phyloP scores from a whole-genome alignment of 2,888 invertebrate species.

The Tribolium freemani region DNA sequence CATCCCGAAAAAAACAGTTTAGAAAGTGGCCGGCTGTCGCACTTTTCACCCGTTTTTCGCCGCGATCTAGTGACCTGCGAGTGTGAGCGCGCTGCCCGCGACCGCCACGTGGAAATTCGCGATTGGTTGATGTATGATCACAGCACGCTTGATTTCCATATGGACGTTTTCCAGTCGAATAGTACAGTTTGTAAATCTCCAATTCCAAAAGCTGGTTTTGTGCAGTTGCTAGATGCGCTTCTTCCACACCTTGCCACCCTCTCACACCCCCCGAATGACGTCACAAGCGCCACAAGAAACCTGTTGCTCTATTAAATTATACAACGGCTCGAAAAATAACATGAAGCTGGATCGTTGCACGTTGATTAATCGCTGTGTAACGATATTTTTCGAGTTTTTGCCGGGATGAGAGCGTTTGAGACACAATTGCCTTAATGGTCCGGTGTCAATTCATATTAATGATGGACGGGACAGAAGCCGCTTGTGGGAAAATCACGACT shows the following conservation, averaged over 20 bases:
- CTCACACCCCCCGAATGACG: slow-evolving; percentile 55
- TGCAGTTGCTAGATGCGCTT: slow-evolving; percentile 60
- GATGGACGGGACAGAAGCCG: slow-evolving; percentile 1
- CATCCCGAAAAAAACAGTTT: slow-evolving; percentile 47
- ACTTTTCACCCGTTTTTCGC: not conserved
- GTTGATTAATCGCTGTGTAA: slow-evolving; percentile 37
- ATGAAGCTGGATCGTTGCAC: slow-evolving; percentile 20
- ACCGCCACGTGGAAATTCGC: not conserved
- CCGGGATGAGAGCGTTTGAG: slow-evolving; percentile 2
- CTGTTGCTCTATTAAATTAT: slow-evolving; percentile 65
- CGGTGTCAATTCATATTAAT: slow-evolving; percentile 38
- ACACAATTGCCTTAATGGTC: slow-evolving; percentile 36
- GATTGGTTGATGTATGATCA: not conserved
- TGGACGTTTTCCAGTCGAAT: slow-evolving; percentile 55
- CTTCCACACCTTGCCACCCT: slow-evolving; percentile 49
- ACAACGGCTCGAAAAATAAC: slow-evolving; percentile 46
- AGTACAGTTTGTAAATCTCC: slow-evolving; percentile 65
- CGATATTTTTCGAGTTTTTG: slow-evolving; percentile 33
- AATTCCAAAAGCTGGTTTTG: slow-evolving; percentile 65
- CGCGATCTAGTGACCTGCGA: not conserved
- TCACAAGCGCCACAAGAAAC: slow-evolving; percentile 61
- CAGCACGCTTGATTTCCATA: not conserved
- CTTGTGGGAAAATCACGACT: slow-evolving; percentile 10
- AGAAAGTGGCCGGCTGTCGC: not conserved
- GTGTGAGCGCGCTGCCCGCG: not conserved